Evolutionary conservation across 2,797 vertebrate genomes (phyloP), one percentile per base, ranked within the genome.

Genomic region (Mionectes olivaceus): DNA sequence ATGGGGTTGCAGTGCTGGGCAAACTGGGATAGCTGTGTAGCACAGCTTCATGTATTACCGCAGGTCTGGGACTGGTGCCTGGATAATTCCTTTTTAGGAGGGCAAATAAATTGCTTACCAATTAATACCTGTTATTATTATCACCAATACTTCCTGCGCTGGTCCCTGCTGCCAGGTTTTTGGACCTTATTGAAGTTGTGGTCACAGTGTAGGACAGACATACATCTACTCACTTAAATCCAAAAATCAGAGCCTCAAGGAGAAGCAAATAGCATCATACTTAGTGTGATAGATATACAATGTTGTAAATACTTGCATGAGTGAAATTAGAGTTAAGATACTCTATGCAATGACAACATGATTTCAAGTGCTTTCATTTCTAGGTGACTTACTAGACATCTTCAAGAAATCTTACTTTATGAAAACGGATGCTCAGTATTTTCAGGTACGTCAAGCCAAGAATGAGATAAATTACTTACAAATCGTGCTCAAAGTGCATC

Each of bases 351-450:
- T 25, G 16, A 79, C 89, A 57, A 44, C 28, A 19, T 56, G 52
- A 68, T 61, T 93, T 91, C 49, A 87, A 89, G 60, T 39, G 25
- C 24, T 83, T 83, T 91, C 32, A 80, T 94, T 92, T 94, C 46
- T 68, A 56, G 47, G 83, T 92, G 37, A 25, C 25, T 33, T 56
- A 17, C 22, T 41, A 91, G 64, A 80, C 53, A 57, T 55, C 60
- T 46, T 89, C 53, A 46, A 6, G 3, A 82, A 82, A 82, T 56
- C 46, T 65, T 32, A 53, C 43, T 24, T 77, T 50, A 56, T 57
- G 44, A 47, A 92, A 82, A 77, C 33, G 27, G 56, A 56, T 89
- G 56, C 30, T 86, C 30, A 37, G 53, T 47, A 6, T 89, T 80
- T 87, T 85, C 56, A 53, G 71, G 69, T 88, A 73, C 32, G 49